These are phyloP conservation scores for Ashinkailepas kermadecensis DNA, from an alignment of 2,888 invertebrate species.

Conservation along the genomic window DNA sequence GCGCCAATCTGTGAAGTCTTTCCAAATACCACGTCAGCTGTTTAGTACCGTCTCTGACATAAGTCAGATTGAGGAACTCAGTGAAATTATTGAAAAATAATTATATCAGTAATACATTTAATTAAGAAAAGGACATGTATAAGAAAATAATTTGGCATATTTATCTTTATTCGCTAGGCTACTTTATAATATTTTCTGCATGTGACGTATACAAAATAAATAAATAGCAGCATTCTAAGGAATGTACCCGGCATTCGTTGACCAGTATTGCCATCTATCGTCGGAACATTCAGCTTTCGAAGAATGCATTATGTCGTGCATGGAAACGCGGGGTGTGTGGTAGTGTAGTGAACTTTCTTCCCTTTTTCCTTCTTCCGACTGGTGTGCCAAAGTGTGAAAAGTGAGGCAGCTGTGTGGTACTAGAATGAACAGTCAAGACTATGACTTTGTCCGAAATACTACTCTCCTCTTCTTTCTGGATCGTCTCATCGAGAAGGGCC, in stretches of 20 bases:
- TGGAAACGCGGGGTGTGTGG: background rate
- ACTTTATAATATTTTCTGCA: no score
- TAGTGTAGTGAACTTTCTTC: background rate
- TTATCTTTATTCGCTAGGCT: no score
- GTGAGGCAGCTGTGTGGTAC: background rate
- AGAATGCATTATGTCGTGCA: background rate
- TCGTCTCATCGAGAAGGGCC: slow-evolving; percentile 92
- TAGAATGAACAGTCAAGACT: slow-evolving; percentile 82
- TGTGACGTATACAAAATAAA: no score
- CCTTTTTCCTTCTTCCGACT: background rate
- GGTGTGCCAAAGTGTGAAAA: slow-evolving; percentile 5
- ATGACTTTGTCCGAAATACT: slow-evolving; percentile 87
- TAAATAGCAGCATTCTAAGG: no score
- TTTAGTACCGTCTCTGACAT: background rate
- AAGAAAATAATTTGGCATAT: no score
- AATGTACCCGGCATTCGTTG: background rate
- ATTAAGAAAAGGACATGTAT: no score
- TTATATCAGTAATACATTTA: no score
- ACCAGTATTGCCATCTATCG: slow-evolving; percentile 5
- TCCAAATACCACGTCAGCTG: slow-evolving; percentile 5
- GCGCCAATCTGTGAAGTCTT: background rate
- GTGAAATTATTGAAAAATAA: no score
- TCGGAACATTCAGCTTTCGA: background rate
- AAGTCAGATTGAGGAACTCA: no score
- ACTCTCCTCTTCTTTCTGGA: slow-evolving; percentile 97